Conservation (phyloP, 2,113 vertebrate species). For the Junco hyemalis region DNA sequence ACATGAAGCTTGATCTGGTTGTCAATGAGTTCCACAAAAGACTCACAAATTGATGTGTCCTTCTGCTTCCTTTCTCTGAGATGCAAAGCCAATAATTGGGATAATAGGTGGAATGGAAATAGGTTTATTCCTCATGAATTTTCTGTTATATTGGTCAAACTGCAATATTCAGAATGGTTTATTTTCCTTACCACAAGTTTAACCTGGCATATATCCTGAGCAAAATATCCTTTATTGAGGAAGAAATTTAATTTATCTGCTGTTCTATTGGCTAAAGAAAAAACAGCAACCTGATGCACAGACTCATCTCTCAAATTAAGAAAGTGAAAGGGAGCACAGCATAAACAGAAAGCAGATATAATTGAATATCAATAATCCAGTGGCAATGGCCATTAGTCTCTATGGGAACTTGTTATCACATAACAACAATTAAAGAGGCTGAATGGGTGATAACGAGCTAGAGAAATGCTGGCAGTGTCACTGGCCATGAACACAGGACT, state of each 20-base stretch:
- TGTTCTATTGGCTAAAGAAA: background rate
- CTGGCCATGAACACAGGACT: background rate
- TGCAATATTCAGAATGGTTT: background rate
- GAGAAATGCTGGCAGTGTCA: background rate
- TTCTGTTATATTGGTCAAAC: background rate
- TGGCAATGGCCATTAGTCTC: background rate
- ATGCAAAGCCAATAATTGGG: background rate
- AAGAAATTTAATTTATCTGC: background rate
- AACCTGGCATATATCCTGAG: background rate
- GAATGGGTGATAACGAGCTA: background rate
- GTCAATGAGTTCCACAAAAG: background rate
- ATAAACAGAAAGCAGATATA: background rate
- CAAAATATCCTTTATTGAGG: background rate
- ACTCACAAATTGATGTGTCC: background rate
- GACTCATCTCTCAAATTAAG: background rate
- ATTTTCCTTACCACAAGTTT: background rate
- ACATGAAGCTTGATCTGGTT: background rate
- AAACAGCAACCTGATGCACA: background rate
- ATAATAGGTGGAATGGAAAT: background rate
- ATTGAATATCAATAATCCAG: background rate
- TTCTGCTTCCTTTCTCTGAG: background rate
- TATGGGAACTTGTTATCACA: background rate
- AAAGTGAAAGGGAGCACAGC: background rate
- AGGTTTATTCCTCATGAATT: background rate
- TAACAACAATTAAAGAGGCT: background rate